phyloP scores from a whole-genome alignment of 2,113 vertebrate genomes.

The Orcinus orca region DNA sequence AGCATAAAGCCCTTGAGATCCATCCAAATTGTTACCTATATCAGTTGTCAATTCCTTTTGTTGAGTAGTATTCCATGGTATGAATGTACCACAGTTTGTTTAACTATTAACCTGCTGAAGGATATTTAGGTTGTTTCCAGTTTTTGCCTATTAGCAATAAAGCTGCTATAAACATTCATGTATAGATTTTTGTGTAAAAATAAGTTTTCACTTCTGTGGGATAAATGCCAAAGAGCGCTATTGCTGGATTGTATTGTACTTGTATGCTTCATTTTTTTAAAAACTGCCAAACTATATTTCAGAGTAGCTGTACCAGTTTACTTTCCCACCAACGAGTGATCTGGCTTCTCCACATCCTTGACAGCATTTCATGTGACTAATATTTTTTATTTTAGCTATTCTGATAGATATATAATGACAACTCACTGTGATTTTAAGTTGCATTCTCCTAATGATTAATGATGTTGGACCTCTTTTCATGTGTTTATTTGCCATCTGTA shows the following conservation, averaged over 20 bases:
- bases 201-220: not conserved
- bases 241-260: not conserved
- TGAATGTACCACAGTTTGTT: not conserved
- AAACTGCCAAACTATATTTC: not conserved
- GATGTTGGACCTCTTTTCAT: not conserved
- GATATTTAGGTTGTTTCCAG: not conserved
- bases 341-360: not conserved
- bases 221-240: not conserved
- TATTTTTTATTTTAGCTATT: not conserved
- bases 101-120: not conserved
- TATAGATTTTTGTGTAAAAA: not conserved
- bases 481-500: not conserved
- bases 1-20: not conserved
- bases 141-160: not conserved
- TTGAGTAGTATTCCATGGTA: not conserved
- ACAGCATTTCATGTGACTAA: not conserved
- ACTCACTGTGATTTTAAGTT: not conserved
- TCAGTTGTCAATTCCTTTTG: not conserved
- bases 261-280: not conserved
- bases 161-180: not conserved
- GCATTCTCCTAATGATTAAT: not conserved
- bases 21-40: not conserved
- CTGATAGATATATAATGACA: not conserved
- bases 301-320: not conserved
- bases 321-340: not conserved